Conservation (phyloP, 64 coral and sea anemone genomes). For the Cladopsammia gracilis region DNA sequence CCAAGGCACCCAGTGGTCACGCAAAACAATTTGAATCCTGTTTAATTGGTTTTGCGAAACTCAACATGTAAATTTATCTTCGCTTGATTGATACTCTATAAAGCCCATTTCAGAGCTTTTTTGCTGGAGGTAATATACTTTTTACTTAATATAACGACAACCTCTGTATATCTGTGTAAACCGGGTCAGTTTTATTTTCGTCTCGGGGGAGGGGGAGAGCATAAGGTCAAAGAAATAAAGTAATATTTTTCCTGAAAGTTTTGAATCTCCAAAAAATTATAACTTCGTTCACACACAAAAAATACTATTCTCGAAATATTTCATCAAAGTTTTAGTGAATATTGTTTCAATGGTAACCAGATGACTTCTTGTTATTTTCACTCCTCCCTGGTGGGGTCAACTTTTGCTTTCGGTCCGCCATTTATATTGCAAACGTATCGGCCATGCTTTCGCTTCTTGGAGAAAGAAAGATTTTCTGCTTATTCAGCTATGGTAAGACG, state of each 20-base stretch:
- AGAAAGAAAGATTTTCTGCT: background rate
- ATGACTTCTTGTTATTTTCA: background rate
- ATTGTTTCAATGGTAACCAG: background rate
- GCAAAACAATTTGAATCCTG: constrained; percentile 27
- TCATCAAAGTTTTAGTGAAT: no score
- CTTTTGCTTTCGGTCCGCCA: no score
- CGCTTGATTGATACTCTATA: background rate
- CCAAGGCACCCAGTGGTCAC: background rate
- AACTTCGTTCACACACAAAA: background rate
- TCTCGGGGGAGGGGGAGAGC: background rate
- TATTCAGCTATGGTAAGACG: constrained; percentile 23
- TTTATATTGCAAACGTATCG: background rate
- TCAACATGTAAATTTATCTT: constrained; percentile 19
- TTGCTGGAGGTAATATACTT: background rate
- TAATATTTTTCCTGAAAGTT: background rate
- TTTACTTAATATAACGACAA: no score
- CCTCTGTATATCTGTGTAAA: no score
- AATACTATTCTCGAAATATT: no score
- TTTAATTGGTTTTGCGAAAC: constrained; percentile 7
- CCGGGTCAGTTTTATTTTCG: background rate
- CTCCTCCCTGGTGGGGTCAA: background rate
- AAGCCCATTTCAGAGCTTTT: background rate
- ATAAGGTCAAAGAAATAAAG: no score
- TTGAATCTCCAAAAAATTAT: background rate
- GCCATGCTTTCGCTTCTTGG: constrained; percentile 18